Evolutionary conservation across 1,140 invertebrate species (phyloP), one percentile per base, ranked within the genome.

Genomic region (Drosophila takahashii): DNA sequence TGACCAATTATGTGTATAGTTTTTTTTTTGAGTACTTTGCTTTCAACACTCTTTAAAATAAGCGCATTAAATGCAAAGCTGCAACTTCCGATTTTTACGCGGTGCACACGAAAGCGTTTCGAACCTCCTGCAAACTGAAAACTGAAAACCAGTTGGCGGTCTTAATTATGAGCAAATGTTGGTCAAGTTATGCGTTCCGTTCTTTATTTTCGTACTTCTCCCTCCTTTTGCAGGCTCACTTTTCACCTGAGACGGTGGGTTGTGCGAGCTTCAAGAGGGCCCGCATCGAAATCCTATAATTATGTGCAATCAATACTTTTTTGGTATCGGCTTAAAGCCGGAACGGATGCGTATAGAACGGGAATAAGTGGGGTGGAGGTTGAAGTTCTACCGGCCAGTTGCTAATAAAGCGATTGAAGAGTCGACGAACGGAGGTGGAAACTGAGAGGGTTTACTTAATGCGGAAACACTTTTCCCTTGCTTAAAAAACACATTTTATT

Each of bases 291-390:
- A 89, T 87, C 84, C 79, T 77, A 87, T 87, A 87, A 87, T 87
- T 87, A 87, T 87, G 76, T 87, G 84, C 80, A 87, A 87, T 87
- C 84, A 89, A 87, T 87, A 89, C 84, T 77, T 89, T 89, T 84
- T 48, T 48, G 50, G 71, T 37, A 89, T 65, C 84, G 75, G 79
- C 83, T 79, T 87, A 72, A 60, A 56, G 69, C 51, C 61, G 62
- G 52, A 84, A 77, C 83, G 84, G 84, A 89, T 79, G 79, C 44
- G 45, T 34, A 42, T 57, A 27, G 60, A 13, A 18, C 47, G 48
- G 36, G 36, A 10, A 11, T 36, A 34, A n/a, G n/a, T n/a, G n/a
- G n/a, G n/a, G n/a, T n/a, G n/a, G 36, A 42, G 57, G 41, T 53
- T 22, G 22, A 32, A 15, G 22, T 44, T 36, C 22, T 36, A 27